These are phyloP conservation scores for Drosophila suzukii DNA, from an alignment of 1,140 invertebrate genomes.

Conservation along the genomic window DNA sequence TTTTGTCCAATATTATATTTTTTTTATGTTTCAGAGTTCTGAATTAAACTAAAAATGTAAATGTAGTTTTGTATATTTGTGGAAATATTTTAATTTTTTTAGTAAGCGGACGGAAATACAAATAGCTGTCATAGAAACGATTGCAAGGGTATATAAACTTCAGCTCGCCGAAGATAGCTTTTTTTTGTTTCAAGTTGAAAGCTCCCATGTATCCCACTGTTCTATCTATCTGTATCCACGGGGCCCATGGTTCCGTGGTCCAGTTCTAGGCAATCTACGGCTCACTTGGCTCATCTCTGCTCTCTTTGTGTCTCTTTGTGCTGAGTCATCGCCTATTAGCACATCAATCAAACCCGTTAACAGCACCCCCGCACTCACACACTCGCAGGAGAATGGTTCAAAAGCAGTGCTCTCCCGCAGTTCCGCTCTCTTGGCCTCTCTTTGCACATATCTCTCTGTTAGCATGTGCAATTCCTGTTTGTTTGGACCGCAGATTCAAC, in stretches of 20 bases:
- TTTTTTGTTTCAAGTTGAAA: not conserved
- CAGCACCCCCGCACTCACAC: slow-evolving; percentile 10
- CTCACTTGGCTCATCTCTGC: slow-evolving; percentile 26
- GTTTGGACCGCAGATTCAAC: slow-evolving; percentile 61
- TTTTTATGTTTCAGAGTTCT: no score
- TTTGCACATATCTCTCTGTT: not conserved
- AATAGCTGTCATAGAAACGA: no score
- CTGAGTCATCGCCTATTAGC: slow-evolving; percentile 43
- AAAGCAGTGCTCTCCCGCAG: slow-evolving; percentile 3
- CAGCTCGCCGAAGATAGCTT: no score
- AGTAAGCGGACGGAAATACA: no score
- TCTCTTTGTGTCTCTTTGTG: slow-evolving; percentile 19
- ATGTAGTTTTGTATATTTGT: no score
- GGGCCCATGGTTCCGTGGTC: slow-evolving; percentile 1
- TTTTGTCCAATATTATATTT: no score
- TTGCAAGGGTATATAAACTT: no score
- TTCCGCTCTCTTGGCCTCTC: slow-evolving; percentile 19
- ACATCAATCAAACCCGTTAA: slow-evolving; percentile 52
- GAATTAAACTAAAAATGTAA: no score
- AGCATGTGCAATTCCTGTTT: slow-evolving; percentile 72
- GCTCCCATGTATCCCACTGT: slow-evolving; percentile 8
- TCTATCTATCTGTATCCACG: no score
- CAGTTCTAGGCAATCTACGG: slow-evolving; percentile 37
- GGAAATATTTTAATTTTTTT: no score
- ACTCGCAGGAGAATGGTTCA: slow-evolving; percentile 2